Evolutionary conservation across 2,113 vertebrate genomes (phyloP).

Genomic region (Albula goreensis): DNA sequence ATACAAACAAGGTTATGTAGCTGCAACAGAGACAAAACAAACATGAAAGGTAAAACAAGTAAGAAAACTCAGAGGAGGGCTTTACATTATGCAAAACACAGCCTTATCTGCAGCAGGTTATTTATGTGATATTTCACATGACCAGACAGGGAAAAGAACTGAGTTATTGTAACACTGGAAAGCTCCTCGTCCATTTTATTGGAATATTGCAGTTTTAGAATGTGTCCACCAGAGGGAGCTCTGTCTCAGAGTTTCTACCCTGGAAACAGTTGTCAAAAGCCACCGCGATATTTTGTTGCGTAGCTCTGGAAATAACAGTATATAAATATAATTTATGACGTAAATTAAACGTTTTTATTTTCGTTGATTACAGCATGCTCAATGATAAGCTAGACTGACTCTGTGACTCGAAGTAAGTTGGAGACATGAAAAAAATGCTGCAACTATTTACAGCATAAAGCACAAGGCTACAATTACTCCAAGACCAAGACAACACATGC

Average conservation of each 20-base stretch:
- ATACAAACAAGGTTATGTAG: neutral
- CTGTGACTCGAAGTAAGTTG: too few relatives aligned
- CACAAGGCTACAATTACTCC: neutral
- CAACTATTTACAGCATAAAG: neutral
- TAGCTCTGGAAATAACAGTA: neutral
- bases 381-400: neutral
- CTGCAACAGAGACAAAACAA: neutral
- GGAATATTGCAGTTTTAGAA: constrained; percentile 45
- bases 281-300: neutral
- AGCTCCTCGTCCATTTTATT: constrained; percentile 29
- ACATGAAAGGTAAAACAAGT: neutral
- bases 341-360: neutral
- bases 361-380: neutral
- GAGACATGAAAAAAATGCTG: too few relatives aligned
- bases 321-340: constrained; percentile 15
- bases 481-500: neutral
- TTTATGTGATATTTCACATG: neutral
- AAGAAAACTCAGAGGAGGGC: neutral
- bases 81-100: neutral
- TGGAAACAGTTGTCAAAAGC: constrained; percentile 34
- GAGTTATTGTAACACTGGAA: constrained; percentile 18
- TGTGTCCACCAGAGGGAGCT: constrained; percentile 62
- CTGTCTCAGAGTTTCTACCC: constrained; percentile 43
- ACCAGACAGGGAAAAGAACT: constrained; percentile 20
- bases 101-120: neutral